Percentiles rank a stretch among this genome's conserved stretches.
Conservation (phyloP, 1,140 invertebrate species). For the Homarus americanus region DNA sequence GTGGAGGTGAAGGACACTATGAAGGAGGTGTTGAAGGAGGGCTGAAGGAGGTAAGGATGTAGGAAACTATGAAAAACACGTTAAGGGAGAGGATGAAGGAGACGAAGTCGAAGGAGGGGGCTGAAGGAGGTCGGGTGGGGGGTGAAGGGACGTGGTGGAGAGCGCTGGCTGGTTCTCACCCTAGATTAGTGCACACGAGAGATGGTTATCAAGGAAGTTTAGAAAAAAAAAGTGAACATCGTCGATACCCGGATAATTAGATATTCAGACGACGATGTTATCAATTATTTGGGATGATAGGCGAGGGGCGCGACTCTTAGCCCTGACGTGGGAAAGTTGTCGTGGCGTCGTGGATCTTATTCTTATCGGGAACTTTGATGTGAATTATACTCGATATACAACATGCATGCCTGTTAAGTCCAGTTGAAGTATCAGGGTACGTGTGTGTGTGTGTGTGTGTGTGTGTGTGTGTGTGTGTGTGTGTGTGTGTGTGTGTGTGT, state of each 20-base stretch:
- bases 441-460: conserved; percentile 38
- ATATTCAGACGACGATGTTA: neutral
- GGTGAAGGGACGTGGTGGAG: no score
- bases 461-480: conserved; percentile 26
- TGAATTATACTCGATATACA: conserved; percentile 14
- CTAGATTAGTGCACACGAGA: neutral
- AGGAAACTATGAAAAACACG: no score
- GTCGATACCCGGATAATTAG: neutral
- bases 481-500: conserved; percentile 37
- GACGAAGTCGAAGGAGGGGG: no score
- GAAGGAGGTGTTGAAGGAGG: no score
- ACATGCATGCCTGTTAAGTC: neutral
- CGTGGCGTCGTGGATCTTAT: conserved; percentile 10
- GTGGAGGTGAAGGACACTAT: no score
- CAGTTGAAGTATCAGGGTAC: neutral
- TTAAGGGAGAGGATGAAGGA: no score
- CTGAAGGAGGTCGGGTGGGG: no score
- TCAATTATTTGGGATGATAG: conserved; percentile 33
- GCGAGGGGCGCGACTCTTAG: neutral
- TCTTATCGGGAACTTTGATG: conserved; percentile 27
- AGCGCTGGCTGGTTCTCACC: neutral
- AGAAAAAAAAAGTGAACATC: neutral
- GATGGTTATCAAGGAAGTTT: neutral
- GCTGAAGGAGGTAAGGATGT: no score
- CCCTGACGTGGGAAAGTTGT: conserved; percentile 32